A percentile compares a stretch with the other conserved stretches of the same genome.
phyloP scores from a whole-genome alignment of 1,140 invertebrate species.

The Centruroides vittatus region DNA sequence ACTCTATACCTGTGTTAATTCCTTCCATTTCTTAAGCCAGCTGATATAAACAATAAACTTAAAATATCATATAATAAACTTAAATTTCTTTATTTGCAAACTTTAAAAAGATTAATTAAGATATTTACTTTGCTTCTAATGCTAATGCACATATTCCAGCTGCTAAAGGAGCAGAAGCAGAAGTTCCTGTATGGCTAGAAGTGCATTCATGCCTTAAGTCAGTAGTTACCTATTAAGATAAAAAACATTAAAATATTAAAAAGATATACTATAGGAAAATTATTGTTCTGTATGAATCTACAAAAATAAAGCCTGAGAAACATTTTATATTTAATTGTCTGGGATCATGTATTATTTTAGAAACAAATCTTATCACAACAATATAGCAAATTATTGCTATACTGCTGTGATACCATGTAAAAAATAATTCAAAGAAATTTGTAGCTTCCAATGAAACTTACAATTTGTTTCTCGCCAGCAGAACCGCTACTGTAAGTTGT shows the following conservation, averaged over 20 bases:
- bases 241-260: not conserved
- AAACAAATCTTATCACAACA: not conserved
- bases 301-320: not conserved
- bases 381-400: not conserved
- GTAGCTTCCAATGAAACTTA: slow-evolving; percentile 25
- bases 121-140: slow-evolving; percentile 65
- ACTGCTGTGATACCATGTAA: not conserved
- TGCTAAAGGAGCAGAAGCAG: slow-evolving; percentile 90
- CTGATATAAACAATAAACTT: too few relatives aligned
- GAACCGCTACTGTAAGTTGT: slow-evolving; percentile 91
- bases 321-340: not conserved
- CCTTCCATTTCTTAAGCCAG: too few relatives aligned
- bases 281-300: not conserved
- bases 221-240: slow-evolving; percentile 44
- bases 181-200: slow-evolving; percentile 46
- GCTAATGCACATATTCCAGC: slow-evolving; percentile 90
- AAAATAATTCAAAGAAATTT: too few relatives aligned
- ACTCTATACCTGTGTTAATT: too few relatives aligned
- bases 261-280: not conserved
- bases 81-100: too few relatives aligned
- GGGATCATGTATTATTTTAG: not conserved
- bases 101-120: slow-evolving; percentile 5
- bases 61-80: too few relatives aligned
- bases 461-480: slow-evolving; percentile 54
- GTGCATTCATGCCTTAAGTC: slow-evolving; percentile 72